Conservation (phyloP, 2,888 invertebrate genomes). For the Ariolimax columbianus region DNA sequence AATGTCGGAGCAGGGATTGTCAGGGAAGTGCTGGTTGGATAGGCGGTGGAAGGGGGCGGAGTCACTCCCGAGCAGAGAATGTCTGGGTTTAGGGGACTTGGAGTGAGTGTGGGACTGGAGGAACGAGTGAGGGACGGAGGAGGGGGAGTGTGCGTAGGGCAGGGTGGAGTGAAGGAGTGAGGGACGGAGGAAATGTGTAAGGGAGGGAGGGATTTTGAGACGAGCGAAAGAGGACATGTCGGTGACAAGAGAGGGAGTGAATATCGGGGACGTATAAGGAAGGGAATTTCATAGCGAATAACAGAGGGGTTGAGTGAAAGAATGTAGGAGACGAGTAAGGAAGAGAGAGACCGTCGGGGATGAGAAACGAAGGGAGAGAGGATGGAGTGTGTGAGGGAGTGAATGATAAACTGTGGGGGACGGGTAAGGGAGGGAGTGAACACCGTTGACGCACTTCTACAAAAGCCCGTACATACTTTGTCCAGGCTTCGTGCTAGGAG, state of each 20-base stretch:
- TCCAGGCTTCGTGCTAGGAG: too few species aligned
- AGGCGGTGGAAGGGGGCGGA: constrained; percentile 7
- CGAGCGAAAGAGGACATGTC: too few species aligned
- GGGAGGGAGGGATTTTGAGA: neutral
- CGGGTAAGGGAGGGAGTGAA: neutral
- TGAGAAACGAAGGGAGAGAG: neutral
- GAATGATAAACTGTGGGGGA: neutral
- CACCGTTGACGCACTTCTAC: too few species aligned
- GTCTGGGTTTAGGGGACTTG: neutral
- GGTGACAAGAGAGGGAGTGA: too few species aligned
- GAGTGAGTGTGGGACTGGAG: constrained; percentile 2
- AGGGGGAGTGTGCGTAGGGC: neutral
- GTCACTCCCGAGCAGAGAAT: neutral
- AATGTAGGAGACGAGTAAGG: neutral
- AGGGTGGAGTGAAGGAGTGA: neutral
- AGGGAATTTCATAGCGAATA: too few species aligned
- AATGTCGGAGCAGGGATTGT: neutral
- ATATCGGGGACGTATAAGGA: too few species aligned
- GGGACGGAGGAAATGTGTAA: neutral
- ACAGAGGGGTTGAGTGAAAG: neutral
- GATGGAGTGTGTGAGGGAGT: neutral
- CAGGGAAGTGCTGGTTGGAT: constrained; percentile 5
- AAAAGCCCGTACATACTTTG: too few species aligned
- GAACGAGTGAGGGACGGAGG: neutral
- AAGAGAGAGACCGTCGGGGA: neutral